Conservation (phyloP, 2,113 vertebrate species). For the Steatornis caripensis region DNA sequence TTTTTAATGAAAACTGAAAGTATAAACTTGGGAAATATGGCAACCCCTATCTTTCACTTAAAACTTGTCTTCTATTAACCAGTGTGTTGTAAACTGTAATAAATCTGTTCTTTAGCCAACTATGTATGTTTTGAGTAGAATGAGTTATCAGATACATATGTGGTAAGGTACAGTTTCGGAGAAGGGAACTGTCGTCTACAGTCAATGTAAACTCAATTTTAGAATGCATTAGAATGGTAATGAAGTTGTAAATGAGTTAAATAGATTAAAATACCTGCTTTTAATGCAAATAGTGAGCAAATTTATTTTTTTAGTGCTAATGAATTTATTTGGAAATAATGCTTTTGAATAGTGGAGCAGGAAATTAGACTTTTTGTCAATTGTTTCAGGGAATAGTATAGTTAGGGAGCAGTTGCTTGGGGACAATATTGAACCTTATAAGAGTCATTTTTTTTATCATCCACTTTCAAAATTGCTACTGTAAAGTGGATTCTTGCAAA, state of each 20-base stretch:
- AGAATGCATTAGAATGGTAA: neutral
- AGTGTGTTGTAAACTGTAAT: neutral
- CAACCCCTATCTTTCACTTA: neutral
- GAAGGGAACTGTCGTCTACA: neutral
- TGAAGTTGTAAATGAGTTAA: neutral
- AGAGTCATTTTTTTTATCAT: neutral
- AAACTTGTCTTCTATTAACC: neutral
- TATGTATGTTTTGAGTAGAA: neutral
- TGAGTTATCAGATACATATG: neutral
- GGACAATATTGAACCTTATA: neutral
- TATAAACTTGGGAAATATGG: neutral
- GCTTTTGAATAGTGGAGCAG: neutral
- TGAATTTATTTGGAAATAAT: neutral
- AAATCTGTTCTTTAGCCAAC: neutral
- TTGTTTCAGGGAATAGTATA: neutral
- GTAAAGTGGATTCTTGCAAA: neutral
- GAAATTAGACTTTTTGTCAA: neutral
- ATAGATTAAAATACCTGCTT: neutral
- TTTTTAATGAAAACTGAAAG: neutral
- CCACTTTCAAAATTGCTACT: neutral
- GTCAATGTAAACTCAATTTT: neutral
- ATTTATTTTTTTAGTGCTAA: neutral
- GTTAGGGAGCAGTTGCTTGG: neutral
- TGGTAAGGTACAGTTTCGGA: neutral
- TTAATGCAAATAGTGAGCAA: neutral